Percentiles rank a stretch among this genome's conserved stretches.
phyloP scores from a whole-genome alignment of 2,888 invertebrate species.

The Prosopocoilus inquinatus region DNA sequence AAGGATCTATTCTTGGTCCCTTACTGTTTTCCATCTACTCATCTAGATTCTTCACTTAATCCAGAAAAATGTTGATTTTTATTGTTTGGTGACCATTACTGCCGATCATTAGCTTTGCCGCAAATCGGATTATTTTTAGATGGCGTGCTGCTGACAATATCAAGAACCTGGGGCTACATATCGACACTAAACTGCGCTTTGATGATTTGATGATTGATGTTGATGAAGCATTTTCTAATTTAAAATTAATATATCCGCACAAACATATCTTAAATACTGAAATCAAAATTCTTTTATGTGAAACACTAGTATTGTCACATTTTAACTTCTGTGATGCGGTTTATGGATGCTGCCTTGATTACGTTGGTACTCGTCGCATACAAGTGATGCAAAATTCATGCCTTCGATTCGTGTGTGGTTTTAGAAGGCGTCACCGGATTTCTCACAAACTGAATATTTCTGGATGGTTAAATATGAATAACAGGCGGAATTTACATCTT shows the following conservation, averaged over 20 bases:
- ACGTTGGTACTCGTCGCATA: background rate
- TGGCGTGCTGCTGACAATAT: too few species aligned
- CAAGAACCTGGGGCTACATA: too few species aligned
- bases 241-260: background rate
- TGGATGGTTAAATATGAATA: slow-evolving; percentile 11
- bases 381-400: slow-evolving; percentile 15
- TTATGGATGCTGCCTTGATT: slow-evolving; percentile 8
- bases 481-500: slow-evolving; percentile 6
- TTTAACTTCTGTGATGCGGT: slow-evolving; percentile 8
- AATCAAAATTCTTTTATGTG: background rate
- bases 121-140: too few species aligned
- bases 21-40: too few species aligned
- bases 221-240: background rate
- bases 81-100: too few species aligned
- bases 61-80: too few species aligned
- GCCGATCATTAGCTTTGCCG: too few species aligned
- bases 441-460: background rate
- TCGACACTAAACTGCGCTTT: too few species aligned
- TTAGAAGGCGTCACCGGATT: background rate
- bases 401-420: slow-evolving; percentile 9
- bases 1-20: too few species aligned
- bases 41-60: too few species aligned
- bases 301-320: slow-evolving; percentile 7
- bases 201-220: background rate
- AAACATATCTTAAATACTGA: background rate